phyloP scores from a whole-genome alignment of 92 coral and sea anemone species.

The Parazoanthus darwini region DNA sequence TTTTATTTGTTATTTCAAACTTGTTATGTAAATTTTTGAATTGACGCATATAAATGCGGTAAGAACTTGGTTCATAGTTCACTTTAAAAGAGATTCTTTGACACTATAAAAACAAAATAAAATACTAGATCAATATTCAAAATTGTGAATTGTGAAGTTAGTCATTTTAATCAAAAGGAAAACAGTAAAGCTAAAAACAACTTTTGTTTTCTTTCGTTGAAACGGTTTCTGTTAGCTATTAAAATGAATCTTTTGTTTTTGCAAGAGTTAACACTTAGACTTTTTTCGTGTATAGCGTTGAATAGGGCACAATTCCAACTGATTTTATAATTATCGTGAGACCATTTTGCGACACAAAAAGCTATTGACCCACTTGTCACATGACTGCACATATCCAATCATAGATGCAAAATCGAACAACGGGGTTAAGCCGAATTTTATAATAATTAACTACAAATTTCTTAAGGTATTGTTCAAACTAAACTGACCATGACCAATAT shows the following conservation, averaged over 20 bases:
- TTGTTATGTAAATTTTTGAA: not conserved
- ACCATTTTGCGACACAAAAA: no score
- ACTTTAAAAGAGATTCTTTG: no score
- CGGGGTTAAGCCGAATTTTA: not conserved
- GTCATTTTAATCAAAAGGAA: not conserved
- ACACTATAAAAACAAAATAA: no score
- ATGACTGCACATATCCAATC: slow-evolving; percentile 17
- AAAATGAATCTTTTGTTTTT: not conserved
- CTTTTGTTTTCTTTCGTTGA: not conserved
- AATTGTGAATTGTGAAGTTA: not conserved
- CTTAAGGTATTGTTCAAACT: not conserved
- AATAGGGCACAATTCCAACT: not conserved
- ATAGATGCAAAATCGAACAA: not conserved
- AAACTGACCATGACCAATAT: not conserved
- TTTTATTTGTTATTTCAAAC: no score
- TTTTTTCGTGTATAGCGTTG: not conserved
- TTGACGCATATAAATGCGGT: no score
- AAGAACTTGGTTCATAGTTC: no score
- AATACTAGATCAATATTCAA: not conserved
- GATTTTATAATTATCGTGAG: not conserved
- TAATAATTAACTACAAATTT: not conserved
- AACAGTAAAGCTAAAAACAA: not conserved
- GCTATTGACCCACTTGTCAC: not conserved
- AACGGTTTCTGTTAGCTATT: not conserved
- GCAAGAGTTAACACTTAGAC: not conserved